Conservation (phyloP, 2,888 invertebrate genomes). For the Drosophila colorata region DNA sequence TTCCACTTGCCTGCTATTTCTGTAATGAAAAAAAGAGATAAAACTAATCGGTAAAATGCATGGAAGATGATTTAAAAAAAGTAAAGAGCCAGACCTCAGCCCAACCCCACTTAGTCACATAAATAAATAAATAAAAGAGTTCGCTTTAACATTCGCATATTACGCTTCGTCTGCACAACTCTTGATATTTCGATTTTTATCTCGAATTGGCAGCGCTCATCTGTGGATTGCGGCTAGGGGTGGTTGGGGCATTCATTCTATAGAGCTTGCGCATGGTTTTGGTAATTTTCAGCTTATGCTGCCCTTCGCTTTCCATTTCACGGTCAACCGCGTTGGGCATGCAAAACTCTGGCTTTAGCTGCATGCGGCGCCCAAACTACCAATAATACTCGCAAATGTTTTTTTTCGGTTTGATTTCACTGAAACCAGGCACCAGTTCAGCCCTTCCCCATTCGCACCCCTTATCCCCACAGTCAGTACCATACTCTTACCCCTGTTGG, state of each 20-base stretch:
- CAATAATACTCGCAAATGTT: constrained; percentile 60
- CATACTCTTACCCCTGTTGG: constrained; percentile 28
- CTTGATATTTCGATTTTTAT: constrained; percentile 31
- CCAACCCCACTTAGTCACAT: not conserved
- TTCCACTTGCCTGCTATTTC: not conserved
- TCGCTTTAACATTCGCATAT: constrained; percentile 30
- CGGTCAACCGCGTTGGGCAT: constrained; percentile 58
- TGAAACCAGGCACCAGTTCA: constrained; percentile 7
- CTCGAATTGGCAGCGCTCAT: not conserved
- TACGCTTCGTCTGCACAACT: constrained; percentile 53
- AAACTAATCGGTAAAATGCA: constrained; percentile 1
- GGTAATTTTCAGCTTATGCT: constrained; percentile 62
- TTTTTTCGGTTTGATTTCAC: constrained; percentile 67
- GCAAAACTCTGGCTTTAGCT: constrained; percentile 45
- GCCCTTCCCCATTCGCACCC: not conserved
- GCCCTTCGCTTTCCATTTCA: constrained; percentile 74
- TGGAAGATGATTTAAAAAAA: not conserved
- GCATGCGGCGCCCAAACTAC: constrained; percentile 40
- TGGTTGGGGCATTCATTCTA: not conserved
- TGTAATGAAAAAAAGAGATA: not conserved
- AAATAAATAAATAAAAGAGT: constrained; percentile 41
- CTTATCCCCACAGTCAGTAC: not conserved
- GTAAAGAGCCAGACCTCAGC: not conserved
- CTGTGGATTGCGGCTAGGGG: constrained; percentile 1
- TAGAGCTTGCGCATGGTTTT: constrained; percentile 30